Percentiles rank a stretch among this genome's conserved stretches.
These are phyloP conservation scores for Cerastoderma edule DNA, from an alignment of 2,888 invertebrate genomes.

Conservation along the genomic window DNA sequence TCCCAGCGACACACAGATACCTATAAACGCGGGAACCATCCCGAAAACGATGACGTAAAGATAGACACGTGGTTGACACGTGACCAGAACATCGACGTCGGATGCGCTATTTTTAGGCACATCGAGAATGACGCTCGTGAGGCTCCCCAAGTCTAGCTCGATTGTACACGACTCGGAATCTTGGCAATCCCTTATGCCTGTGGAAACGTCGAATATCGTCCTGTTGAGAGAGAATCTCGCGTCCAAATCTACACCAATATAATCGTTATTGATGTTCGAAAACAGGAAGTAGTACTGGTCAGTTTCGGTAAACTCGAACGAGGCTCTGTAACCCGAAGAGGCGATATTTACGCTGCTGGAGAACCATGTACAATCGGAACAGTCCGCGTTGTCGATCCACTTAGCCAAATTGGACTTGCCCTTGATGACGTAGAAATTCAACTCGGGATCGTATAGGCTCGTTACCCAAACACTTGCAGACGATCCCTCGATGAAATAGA, in stretches of 20 bases:
- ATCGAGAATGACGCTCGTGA: slow-evolving; percentile 21
- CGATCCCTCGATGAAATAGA: slow-evolving; percentile 29
- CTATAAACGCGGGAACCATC: slow-evolving; percentile 16
- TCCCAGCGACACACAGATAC: slow-evolving; percentile 15
- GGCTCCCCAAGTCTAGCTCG: not conserved
- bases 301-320: slow-evolving; percentile 4
- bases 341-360: not conserved
- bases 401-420: slow-evolving; percentile 25
- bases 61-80: slow-evolving; percentile 22
- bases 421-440: slow-evolving; percentile 23
- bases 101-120: slow-evolving; percentile 10
- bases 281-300: slow-evolving; percentile 39
- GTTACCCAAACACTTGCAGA: not conserved
- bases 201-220: slow-evolving; percentile 2
- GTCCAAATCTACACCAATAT: not conserved
- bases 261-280: slow-evolving; percentile 11
- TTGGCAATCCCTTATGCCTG: not conserved
- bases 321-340: not conserved
- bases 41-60: slow-evolving; percentile 22
- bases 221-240: slow-evolving; percentile 3
- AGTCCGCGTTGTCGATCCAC: slow-evolving; percentile 26
- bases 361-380: slow-evolving; percentile 12
- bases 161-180: slow-evolving; percentile 7
- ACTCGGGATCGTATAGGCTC: not conserved
- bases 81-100: slow-evolving; percentile 13